phyloP scores from a whole-genome alignment of 2,113 vertebrate species.

The Anolis sagrei region DNA sequence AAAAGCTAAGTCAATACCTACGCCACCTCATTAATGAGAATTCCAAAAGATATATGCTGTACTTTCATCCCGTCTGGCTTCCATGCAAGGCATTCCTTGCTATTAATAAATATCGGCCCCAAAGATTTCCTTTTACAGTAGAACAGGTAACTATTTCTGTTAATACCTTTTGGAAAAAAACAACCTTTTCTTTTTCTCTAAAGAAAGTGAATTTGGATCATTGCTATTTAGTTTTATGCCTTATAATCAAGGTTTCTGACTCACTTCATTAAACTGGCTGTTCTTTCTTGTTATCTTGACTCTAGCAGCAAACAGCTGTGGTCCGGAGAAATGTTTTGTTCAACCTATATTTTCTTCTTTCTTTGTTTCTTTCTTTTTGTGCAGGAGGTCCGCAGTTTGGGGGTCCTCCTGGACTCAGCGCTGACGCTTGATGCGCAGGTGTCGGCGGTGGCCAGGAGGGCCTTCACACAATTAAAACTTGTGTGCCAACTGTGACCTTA shows the following conservation, averaged over 20 bases:
- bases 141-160: slow-evolving; percentile 23
- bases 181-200: background rate
- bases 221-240: background rate
- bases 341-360: no score
- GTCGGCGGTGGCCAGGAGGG: no score
- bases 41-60: slow-evolving; percentile 7
- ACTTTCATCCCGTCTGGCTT: slow-evolving; percentile 12
- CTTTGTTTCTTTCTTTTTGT: background rate
- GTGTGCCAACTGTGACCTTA: no score
- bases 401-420: no score
- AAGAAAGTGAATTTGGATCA: background rate
- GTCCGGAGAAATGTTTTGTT: background rate
- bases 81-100: background rate
- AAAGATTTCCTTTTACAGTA: slow-evolving; percentile 11
- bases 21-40: slow-evolving; percentile 38
- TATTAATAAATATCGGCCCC: slow-evolving; percentile 8
- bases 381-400: background rate
- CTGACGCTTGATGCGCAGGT: no score
- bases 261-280: background rate
- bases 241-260: background rate
- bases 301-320: background rate
- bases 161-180: slow-evolving; percentile 6
- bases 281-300: background rate
- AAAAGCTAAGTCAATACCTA: slow-evolving; percentile 31
- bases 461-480: no score